Evolutionary conservation across 1,140 invertebrate genomes (phyloP), one percentile per base, ranked within the genome.

Genomic region (Drosophila jambulina): DNA sequence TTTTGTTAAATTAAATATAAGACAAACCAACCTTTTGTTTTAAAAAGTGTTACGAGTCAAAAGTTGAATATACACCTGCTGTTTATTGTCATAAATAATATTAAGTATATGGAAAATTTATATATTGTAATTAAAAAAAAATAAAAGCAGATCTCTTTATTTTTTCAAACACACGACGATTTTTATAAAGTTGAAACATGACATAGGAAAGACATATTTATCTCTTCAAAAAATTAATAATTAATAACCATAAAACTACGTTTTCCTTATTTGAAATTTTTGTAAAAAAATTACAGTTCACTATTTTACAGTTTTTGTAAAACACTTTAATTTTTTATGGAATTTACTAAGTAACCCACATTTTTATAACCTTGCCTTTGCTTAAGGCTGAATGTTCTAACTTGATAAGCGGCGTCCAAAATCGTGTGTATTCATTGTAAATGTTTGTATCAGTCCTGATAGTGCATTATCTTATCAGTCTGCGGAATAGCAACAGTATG

Each of bases 401-500:
- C 13, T 46, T 49, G 17, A 38, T 49, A 64, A 48, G 60, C 8
- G 12, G 1, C 15, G 17, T 2, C 2, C 6, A 40, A 21, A 56
- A 57, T 57, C 23, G 34, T 4, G 5, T 17, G 10, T 23, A 40
- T 25, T 68, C 8, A 27, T 68, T 68, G 43, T 68, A 48, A 64
- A 38, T 49, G 25, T 17, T 32, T 48, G 13, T 32, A 38, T 67
- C 19, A 32, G 34, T 8, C 46, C 12, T 48, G 42, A 69, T 57
- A 69, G 19, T 12, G 6, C 5, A 8, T 21, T 68, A 68, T 68
- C 68, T 69, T 29, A 29, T 69, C 46, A 19, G 23, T 38, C 9
- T 4, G 42, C 21, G n/a, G 15, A 43, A 51, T 40, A 29, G 49
- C 15, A 34, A 29, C 36, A n/a, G 21, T n/a, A 13, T 17, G 10